Conservation (phyloP, 1,140 invertebrate species). For the Drosophila subobscura region DNA sequence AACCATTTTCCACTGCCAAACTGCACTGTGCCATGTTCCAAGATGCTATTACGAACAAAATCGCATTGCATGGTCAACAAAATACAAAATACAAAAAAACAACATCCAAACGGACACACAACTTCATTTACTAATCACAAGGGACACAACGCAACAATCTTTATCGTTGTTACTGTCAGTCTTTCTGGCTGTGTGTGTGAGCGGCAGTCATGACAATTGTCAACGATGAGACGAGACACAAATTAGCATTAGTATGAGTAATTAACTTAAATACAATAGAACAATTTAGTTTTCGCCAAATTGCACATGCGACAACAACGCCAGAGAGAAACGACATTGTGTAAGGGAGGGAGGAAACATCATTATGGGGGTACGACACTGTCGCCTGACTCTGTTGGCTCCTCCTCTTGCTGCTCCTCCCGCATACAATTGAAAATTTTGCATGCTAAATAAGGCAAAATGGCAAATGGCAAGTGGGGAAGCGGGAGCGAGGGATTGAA, state of each 20-base stretch:
- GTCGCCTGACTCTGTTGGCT: not conserved
- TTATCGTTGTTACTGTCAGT: conserved; percentile 6
- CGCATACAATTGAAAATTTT: conserved; percentile 74
- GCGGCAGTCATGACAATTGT: conserved; percentile 61
- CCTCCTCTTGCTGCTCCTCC: not conserved
- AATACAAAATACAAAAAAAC: too few relatives aligned
- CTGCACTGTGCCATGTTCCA: too few relatives aligned
- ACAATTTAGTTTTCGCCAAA: conserved; percentile 79
- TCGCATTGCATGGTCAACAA: too few relatives aligned
- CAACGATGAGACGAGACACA: conserved; percentile 54
- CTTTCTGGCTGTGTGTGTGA: too few relatives aligned
- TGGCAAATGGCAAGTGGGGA: not conserved
- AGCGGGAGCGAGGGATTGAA: not conserved
- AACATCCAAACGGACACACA: not conserved
- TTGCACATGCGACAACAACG: conserved; percentile 58
- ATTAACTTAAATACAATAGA: conserved; percentile 82
- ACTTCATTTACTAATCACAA: conserved; percentile 20
- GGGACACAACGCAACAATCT: conserved; percentile 18
- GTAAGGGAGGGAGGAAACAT: conserved; percentile 9
- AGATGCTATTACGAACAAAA: too few relatives aligned
- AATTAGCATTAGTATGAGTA: conserved; percentile 81
- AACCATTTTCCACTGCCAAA: too few relatives aligned
- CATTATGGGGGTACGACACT: conserved; percentile 40
- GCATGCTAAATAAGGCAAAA: conserved; percentile 43
- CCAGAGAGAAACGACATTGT: too few relatives aligned